These are phyloP conservation scores for Trissolcus japonicus DNA, from an alignment of 2,888 invertebrate species.

Conservation along the genomic window DNA sequence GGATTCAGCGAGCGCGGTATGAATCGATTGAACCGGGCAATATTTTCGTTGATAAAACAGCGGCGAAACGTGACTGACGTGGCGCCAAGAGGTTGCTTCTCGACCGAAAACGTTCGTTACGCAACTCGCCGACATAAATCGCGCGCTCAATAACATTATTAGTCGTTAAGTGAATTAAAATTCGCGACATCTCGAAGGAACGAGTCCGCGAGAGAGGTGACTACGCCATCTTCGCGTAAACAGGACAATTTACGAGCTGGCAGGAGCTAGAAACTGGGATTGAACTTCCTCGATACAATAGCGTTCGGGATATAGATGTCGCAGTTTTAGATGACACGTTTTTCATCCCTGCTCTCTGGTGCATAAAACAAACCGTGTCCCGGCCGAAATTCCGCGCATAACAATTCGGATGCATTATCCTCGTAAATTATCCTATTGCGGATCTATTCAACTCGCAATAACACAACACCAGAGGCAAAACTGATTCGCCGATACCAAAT, in stretches of 20 bases:
- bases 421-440: slow-evolving; percentile 34
- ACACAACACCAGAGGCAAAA: not conserved
- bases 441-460: slow-evolving; percentile 14
- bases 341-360: slow-evolving; percentile 22
- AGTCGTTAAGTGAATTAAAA: slow-evolving; percentile 56
- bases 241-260: slow-evolving; percentile 45
- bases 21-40: slow-evolving; percentile 14
- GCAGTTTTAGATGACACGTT: slow-evolving; percentile 36
- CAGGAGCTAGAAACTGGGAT: slow-evolving; percentile 27
- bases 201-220: slow-evolving; percentile 42
- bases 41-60: slow-evolving; percentile 29
- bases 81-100: slow-evolving; percentile 15
- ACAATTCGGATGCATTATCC: slow-evolving; percentile 40
- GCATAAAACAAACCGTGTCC: slow-evolving; percentile 24
- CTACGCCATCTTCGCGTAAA: slow-evolving; percentile 47
- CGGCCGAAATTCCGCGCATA: slow-evolving; percentile 27
- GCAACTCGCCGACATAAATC: slow-evolving; percentile 37
- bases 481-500: not conserved
- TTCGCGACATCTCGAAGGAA: slow-evolving; percentile 40
- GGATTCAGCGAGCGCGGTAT: not conserved
- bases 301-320: not conserved
- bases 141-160: slow-evolving; percentile 49
- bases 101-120: slow-evolving; percentile 17
- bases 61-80: slow-evolving; percentile 26
- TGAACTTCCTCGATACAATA: slow-evolving; percentile 45